phyloP scores from a whole-genome alignment of 37 sponge, comb jelly and placozoan genomes.

The Cliona cf. orientalis region DNA sequence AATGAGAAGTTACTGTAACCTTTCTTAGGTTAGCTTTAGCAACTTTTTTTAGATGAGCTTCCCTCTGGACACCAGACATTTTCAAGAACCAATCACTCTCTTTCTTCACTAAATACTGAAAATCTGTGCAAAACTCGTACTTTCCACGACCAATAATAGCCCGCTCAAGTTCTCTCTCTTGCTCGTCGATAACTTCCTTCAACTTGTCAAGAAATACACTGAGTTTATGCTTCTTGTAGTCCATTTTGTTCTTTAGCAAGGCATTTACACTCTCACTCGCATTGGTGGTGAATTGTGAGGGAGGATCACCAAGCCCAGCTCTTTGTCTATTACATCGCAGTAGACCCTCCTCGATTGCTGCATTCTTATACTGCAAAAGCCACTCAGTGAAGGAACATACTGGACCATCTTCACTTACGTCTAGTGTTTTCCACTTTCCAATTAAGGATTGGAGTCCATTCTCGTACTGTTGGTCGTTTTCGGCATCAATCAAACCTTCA shows the following conservation, averaged over 20 bases:
- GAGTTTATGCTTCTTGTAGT: slow-evolving; percentile 14
- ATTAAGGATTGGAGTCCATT: background rate
- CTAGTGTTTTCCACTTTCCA: slow-evolving; percentile 1
- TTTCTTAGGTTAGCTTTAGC: too few species aligned
- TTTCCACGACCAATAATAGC: slow-evolving; percentile 8
- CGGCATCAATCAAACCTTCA: slow-evolving; percentile 18
- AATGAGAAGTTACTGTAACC: too few species aligned
- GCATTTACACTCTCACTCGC: slow-evolving; percentile 17
- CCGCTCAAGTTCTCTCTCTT: slow-evolving; percentile 12
- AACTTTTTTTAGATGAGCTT: too few species aligned
- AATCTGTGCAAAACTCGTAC: too few species aligned
- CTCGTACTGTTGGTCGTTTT: slow-evolving; percentile 14
- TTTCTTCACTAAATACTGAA: too few species aligned
- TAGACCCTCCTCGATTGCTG: background rate
- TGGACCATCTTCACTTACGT: background rate
- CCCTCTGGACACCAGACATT: too few species aligned
- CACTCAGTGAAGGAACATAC: background rate
- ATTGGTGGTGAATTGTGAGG: slow-evolving; percentile 10
- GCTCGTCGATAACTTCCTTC: slow-evolving; percentile 13
- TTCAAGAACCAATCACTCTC: too few species aligned
- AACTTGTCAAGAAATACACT: slow-evolving; percentile 2
- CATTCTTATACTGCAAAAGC: slow-evolving; percentile 15
- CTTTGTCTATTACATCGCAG: background rate
- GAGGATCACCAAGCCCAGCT: slow-evolving; percentile 19
- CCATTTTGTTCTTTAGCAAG: background rate